phyloP scores from a whole-genome alignment of 2,113 vertebrate genomes.

The Rhea americana region DNA sequence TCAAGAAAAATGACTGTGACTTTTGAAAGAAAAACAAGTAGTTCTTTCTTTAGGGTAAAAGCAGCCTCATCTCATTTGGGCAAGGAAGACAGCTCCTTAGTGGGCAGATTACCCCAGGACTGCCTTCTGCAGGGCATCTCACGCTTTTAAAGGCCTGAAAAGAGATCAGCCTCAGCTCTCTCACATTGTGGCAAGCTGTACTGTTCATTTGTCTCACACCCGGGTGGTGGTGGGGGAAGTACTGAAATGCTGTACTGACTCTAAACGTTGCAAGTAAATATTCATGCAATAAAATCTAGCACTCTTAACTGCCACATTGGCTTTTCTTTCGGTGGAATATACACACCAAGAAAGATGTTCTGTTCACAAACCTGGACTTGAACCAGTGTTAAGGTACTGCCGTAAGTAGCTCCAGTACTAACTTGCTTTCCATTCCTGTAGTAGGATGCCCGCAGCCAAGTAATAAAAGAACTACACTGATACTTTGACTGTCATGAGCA shows the following conservation, averaged over 20 bases:
- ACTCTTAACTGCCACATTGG: background rate
- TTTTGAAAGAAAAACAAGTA: background rate
- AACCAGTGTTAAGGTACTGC: background rate
- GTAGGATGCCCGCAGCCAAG: background rate
- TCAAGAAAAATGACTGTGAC: background rate
- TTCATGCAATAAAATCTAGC: no score
- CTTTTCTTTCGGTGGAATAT: background rate
- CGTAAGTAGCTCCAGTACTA: background rate
- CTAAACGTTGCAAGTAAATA: no score
- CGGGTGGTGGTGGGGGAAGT: no score
- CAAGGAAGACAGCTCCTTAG: no score
- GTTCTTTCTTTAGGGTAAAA: background rate
- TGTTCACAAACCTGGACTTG: background rate
- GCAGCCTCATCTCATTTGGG: background rate
- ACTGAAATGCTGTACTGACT: no score
- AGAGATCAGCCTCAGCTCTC: background rate
- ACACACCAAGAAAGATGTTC: background rate
- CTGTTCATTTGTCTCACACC: no score
- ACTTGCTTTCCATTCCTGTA: background rate
- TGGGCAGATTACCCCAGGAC: background rate
- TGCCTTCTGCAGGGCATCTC: background rate
- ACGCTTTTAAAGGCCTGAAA: background rate
- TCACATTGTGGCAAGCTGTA: background rate
- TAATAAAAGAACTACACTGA: background rate
- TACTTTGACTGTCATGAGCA: background rate